Evolutionary conservation across 2,888 invertebrate genomes (phyloP).

Genomic region (Macrophya annulata): DNA sequence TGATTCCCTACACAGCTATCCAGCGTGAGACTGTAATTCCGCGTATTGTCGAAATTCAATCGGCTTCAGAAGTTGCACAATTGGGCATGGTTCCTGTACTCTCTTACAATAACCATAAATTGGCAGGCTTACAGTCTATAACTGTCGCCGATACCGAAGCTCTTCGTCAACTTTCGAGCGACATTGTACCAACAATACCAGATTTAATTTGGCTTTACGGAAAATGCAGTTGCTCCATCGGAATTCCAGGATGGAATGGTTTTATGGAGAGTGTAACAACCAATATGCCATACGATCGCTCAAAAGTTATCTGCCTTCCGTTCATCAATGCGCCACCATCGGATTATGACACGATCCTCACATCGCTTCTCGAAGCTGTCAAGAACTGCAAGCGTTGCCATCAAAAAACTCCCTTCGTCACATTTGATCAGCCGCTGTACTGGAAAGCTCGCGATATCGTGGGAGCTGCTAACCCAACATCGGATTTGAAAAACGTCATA

Average conservation of each 20-base stretch:
- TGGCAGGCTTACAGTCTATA: not conserved
- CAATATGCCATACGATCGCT: not conserved
- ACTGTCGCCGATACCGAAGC: slow-evolving; percentile 52
- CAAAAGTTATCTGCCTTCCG: slow-evolving; percentile 19
- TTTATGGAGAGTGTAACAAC: slow-evolving; percentile 32
- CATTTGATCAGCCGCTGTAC: slow-evolving; percentile 36
- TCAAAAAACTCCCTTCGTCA: too few relatives aligned
- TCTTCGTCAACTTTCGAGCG: not conserved
- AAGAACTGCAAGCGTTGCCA: not conserved
- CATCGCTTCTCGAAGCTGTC: slow-evolving; percentile 11
- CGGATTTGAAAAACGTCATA: too few relatives aligned
- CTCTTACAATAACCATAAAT: slow-evolving; percentile 43
- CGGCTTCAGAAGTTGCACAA: not conserved
- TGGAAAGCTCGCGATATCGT: slow-evolving; percentile 43
- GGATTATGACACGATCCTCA: slow-evolving; percentile 27
- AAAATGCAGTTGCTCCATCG: slow-evolving; percentile 12
- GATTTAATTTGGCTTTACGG: slow-evolving; percentile 56
- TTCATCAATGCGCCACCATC: slow-evolving; percentile 31
- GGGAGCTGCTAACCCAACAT: slow-evolving; percentile 40
- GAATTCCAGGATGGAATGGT: slow-evolving; percentile 40
- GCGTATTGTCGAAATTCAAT: not conserved
- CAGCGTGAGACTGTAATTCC: not conserved
- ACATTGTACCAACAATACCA: slow-evolving; percentile 8
- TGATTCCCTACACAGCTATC: slow-evolving; percentile 8
- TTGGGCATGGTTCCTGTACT: slow-evolving; percentile 42